phyloP scores from a whole-genome alignment of 2,797 vertebrate species.

The Rousettus madagascariensis region DNA sequence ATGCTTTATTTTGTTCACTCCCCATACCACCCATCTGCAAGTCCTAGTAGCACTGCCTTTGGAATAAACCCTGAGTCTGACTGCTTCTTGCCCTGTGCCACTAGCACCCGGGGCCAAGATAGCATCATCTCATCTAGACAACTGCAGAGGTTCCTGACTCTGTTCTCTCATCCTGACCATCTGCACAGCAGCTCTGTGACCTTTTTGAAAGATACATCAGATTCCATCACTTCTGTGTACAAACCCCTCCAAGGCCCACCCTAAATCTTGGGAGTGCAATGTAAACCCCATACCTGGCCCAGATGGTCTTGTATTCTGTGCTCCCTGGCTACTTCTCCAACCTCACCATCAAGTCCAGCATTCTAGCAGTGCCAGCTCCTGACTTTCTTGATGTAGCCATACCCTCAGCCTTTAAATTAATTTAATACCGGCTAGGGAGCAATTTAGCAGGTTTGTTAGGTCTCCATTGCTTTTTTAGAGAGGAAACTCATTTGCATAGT shows the following conservation, averaged over 20 bases:
- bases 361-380: not conserved
- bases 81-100: not conserved
- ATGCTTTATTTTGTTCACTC: not conserved
- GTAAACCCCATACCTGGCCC: rapidly evolving
- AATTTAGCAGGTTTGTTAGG: not conserved
- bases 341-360: not conserved
- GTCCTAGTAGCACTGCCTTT: not conserved
- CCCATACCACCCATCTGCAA: rapidly evolving
- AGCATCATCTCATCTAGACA: not conserved
- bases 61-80: not conserved
- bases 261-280: not conserved
- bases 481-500: slow-evolving; percentile 45
- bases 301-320: not conserved
- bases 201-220: not conserved
- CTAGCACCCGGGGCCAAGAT: too few relatives aligned
- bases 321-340: not conserved
- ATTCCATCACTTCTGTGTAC: not conserved
- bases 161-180: not conserved
- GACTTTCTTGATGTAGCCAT: not conserved
- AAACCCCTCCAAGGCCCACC: not conserved
- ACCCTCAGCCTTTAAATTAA: not conserved
- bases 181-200: not conserved
- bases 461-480: not conserved
- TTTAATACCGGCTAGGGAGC: not conserved
- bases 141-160: not conserved